These are phyloP conservation scores for Tinea trinotella DNA, from an alignment of 2,888 invertebrate species.

Conservation along the genomic window DNA sequence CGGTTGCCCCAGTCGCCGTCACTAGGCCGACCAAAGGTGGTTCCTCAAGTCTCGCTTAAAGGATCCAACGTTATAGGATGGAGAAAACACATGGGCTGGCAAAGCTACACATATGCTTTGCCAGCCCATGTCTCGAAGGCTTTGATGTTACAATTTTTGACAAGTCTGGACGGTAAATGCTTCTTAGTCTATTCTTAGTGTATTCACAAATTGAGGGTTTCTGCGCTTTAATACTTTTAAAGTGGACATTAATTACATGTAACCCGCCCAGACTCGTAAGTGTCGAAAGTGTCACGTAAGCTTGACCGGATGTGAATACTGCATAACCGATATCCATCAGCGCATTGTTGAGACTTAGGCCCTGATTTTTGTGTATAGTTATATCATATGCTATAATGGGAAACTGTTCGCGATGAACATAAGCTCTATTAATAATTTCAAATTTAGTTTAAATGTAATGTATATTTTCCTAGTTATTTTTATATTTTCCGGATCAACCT, in stretches of 20 bases:
- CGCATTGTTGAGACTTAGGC: constrained; percentile 24
- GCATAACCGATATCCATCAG: constrained; percentile 24
- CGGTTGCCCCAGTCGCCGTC: too few relatives aligned
- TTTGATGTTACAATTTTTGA: too few relatives aligned
- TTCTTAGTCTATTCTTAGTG: too few relatives aligned
- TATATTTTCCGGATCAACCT: constrained; percentile 20
- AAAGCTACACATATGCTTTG: too few relatives aligned
- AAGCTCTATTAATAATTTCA: constrained; percentile 24
- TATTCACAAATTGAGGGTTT: constrained; percentile 20
- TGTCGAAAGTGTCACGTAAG: constrained; percentile 23
- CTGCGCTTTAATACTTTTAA: too few relatives aligned
- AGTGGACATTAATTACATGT: constrained; percentile 19
- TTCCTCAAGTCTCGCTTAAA: too few relatives aligned
- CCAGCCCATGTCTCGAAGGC: too few relatives aligned
- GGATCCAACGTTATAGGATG: too few relatives aligned
- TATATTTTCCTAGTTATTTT: constrained; percentile 22
- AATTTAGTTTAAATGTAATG: constrained; percentile 24
- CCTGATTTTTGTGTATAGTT: constrained; percentile 25
- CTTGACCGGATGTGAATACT: constrained; percentile 23
- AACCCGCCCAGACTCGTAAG: too few relatives aligned
- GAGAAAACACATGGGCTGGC: too few relatives aligned
- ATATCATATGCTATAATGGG: constrained; percentile 26
- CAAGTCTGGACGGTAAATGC: too few relatives aligned
- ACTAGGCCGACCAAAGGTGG: too few relatives aligned
- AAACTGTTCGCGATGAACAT: constrained; percentile 25